Percentiles rank a stretch among this genome's conserved stretches.
These are phyloP conservation scores for Abramis brama DNA, from an alignment of 2,113 vertebrate genomes.

Conservation along the genomic window DNA sequence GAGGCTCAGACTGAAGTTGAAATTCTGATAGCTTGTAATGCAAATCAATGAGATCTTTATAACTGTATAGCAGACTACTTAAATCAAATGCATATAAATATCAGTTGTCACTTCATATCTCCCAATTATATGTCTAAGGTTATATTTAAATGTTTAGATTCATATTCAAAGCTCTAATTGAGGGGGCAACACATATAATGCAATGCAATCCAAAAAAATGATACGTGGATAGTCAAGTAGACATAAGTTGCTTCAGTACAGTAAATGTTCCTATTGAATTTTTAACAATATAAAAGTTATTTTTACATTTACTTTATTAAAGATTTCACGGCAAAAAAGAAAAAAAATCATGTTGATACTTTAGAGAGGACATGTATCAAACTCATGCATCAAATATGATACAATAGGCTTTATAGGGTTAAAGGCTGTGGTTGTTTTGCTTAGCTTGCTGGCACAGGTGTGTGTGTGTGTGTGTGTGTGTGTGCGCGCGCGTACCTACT, in stretches of 20 bases:
- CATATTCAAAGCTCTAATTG: too few relatives aligned
- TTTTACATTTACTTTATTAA: not conserved
- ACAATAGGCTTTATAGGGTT: not conserved
- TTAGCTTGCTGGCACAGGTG: not conserved
- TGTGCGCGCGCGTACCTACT: not conserved
- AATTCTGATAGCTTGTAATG: not conserved
- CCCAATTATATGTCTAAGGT: too few relatives aligned
- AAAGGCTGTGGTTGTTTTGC: not conserved
- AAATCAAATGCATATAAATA: not conserved
- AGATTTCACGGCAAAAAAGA: not conserved
- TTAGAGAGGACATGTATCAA: too few relatives aligned
- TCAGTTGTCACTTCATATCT: not conserved
- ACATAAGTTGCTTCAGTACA: not conserved
- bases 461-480: too few relatives aligned
- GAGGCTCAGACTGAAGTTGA: not conserved
- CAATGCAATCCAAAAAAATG: too few relatives aligned
- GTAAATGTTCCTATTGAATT: not conserved
- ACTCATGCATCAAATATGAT: not conserved
- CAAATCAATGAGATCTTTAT: not conserved
- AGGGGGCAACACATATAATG: too few relatives aligned
- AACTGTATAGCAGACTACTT: not conserved
- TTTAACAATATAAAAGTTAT: not conserved
- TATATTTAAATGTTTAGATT: too few relatives aligned
- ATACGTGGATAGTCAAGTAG: too few relatives aligned
- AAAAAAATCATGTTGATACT: not conserved